Conservation (phyloP, 1,140 invertebrate species). For the Drosophila prosaltans region DNA sequence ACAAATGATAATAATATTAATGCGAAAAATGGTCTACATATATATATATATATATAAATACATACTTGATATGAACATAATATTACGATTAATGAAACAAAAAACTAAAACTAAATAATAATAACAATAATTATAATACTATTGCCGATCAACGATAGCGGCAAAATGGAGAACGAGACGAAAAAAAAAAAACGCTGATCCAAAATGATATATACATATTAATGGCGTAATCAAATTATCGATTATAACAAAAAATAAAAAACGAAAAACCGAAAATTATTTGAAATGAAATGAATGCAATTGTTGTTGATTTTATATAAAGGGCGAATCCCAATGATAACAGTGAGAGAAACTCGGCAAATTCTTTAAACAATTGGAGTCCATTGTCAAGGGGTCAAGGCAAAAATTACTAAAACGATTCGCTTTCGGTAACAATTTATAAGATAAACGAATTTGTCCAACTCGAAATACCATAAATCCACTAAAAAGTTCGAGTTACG, state of each 20-base stretch:
- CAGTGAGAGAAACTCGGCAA: too few species aligned
- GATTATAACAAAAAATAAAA: slow-evolving; percentile 57
- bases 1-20: slow-evolving; percentile 55
- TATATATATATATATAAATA: slow-evolving; percentile 18
- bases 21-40: slow-evolving; percentile 22
- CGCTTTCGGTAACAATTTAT: too few species aligned
- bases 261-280: slow-evolving; percentile 45
- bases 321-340: neutral
- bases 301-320: slow-evolving; percentile 22
- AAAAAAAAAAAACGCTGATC: slow-evolving; percentile 54
- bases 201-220: slow-evolving; percentile 73
- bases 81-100: neutral
- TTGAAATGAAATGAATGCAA: slow-evolving; percentile 42
- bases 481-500: too few species aligned
- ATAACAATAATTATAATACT: slow-evolving; percentile 11
- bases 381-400: too few species aligned
- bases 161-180: neutral
- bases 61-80: slow-evolving; percentile 8
- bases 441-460: too few species aligned
- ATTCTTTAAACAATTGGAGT: neutral
- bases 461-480: too few species aligned
- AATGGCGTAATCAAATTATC: slow-evolving; percentile 75
- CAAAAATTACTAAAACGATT: too few species aligned
- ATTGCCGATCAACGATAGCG: slow-evolving; percentile 3
- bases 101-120: slow-evolving; percentile 7